These are phyloP conservation scores for Dicrurus megarhynchus DNA, from an alignment of 2,113 vertebrate genomes.

Conservation along the genomic window DNA sequence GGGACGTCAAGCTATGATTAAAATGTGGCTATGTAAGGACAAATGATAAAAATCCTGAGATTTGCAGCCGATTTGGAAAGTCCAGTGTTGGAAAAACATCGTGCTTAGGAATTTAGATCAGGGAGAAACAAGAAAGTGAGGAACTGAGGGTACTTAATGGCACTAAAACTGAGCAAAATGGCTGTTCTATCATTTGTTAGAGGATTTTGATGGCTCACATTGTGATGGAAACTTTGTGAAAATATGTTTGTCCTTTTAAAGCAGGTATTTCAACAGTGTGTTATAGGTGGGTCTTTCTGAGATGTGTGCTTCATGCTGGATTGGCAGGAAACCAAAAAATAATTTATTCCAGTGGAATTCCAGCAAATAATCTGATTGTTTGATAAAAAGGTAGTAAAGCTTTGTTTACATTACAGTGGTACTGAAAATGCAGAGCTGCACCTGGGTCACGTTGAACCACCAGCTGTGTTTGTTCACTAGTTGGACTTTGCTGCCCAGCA, in stretches of 20 bases:
- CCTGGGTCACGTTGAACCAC: accelerated
- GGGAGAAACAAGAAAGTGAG: not conserved
- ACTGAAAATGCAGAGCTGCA: not conserved
- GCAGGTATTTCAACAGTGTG: not conserved
- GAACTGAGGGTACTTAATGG: not conserved
- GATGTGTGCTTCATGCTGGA: not conserved
- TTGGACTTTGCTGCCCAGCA: not conserved
- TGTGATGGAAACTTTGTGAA: not conserved
- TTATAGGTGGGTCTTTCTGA: not conserved
- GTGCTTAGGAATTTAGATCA: not conserved
- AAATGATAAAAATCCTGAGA: not conserved
- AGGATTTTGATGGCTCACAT: not conserved
- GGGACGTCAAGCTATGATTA: not conserved
- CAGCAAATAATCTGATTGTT: not conserved
- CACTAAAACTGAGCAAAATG: not conserved
- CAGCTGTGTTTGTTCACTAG: not conserved
- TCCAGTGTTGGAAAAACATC: not conserved
- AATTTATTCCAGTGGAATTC: not conserved
- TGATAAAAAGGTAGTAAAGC: not conserved
- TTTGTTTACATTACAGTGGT: not conserved
- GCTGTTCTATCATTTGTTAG: not conserved
- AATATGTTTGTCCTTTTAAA: not conserved
- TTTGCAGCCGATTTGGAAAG: not conserved
- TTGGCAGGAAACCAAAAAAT: not conserved
- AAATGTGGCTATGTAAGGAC: not conserved